Conservation (phyloP, 2,888 invertebrate genomes). For the Loripinus fragilis region DNA sequence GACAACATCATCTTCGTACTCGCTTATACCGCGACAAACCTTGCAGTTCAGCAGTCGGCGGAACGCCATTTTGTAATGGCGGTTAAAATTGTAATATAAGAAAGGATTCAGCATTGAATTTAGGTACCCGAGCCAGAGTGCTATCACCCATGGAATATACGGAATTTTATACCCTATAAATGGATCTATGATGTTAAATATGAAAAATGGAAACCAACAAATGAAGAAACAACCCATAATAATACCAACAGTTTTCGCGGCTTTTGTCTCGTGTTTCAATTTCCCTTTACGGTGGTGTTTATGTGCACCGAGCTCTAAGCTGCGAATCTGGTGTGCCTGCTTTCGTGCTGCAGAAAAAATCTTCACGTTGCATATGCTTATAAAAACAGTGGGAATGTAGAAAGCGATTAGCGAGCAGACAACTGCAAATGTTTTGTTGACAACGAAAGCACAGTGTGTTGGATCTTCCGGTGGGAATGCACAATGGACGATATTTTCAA, state of each 20-base stretch:
- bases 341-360: slow-evolving; percentile 77
- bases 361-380: slow-evolving; percentile 76
- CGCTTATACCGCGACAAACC: slow-evolving; percentile 74
- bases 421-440: slow-evolving; percentile 76
- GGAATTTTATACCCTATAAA: slow-evolving; percentile 76
- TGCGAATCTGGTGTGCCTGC: slow-evolving; percentile 78
- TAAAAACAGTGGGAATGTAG: slow-evolving; percentile 79
- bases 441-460: slow-evolving; percentile 76
- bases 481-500: slow-evolving; percentile 74
- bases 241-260: slow-evolving; percentile 79
- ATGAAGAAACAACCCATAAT: slow-evolving; percentile 81
- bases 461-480: slow-evolving; percentile 58
- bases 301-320: slow-evolving; percentile 71
- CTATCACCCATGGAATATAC: slow-evolving; percentile 75
- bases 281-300: slow-evolving; percentile 73
- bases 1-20: slow-evolving; percentile 71
- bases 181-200: slow-evolving; percentile 79
- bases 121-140: slow-evolving; percentile 80
- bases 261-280: slow-evolving; percentile 79
- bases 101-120: slow-evolving; percentile 78
- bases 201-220: slow-evolving; percentile 81
- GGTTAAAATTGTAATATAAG: slow-evolving; percentile 75
- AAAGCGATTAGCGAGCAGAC: slow-evolving; percentile 80
- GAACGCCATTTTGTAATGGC: slow-evolving; percentile 76
- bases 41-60: slow-evolving; percentile 71